A percentile compares a stretch with the other conserved stretches of the same genome.
These are phyloP conservation scores for Eucera pruinosa DNA, from an alignment of 2,888 invertebrate genomes.

Conservation along the genomic window DNA sequence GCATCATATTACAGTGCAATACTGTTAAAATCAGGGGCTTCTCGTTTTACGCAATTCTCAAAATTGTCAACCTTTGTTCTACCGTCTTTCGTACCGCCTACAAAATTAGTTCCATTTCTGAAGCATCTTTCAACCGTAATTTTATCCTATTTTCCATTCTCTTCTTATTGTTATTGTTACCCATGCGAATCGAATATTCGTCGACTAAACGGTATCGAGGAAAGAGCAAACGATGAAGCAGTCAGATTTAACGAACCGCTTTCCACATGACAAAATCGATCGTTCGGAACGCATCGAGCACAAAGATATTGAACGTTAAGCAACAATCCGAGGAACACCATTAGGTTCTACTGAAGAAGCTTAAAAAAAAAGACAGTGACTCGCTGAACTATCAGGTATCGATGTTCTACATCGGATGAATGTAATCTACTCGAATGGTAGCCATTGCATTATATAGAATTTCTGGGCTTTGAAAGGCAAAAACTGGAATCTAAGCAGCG, in stretches of 20 bases:
- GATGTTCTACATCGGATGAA: neutral
- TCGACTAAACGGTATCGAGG: neutral
- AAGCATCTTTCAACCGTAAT: too few species aligned
- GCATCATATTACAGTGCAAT: too few species aligned
- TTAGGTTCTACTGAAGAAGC: neutral
- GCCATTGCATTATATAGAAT: constrained; percentile 15
- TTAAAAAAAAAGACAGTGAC: constrained; percentile 3
- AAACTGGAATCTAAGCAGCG: constrained; percentile 19
- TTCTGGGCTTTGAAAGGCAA: constrained; percentile 34
- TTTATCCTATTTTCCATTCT: too few species aligned
- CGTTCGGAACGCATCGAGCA: neutral
- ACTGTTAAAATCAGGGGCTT: too few species aligned
- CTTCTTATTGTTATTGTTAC: neutral
- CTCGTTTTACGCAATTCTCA: too few species aligned
- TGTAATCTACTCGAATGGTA: constrained; percentile 11
- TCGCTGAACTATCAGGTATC: neutral
- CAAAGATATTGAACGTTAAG: neutral
- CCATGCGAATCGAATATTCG: neutral
- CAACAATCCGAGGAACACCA: constrained; percentile 9
- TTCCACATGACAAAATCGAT: constrained; percentile 18
- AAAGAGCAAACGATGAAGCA: neutral
- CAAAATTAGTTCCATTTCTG: too few species aligned
- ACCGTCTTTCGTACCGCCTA: too few species aligned
- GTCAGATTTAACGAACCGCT: constrained; percentile 27
- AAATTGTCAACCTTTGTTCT: too few species aligned